These are phyloP conservation scores for Macaria notata DNA, from an alignment of 2,888 invertebrate genomes.

Conservation along the genomic window DNA sequence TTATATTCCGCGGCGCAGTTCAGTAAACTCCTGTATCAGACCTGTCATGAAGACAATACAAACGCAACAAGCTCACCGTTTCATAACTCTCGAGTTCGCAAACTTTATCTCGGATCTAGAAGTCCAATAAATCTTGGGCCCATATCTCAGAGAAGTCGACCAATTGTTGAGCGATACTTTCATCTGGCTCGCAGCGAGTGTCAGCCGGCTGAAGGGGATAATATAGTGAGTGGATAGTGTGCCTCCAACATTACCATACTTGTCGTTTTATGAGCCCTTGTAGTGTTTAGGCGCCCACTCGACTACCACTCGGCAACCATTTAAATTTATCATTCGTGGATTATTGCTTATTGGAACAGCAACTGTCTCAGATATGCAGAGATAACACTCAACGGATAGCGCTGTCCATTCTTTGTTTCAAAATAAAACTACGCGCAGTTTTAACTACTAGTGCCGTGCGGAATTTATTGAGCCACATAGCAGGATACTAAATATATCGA, in stretches of 20 bases:
- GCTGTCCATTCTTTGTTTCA: conserved; percentile 23
- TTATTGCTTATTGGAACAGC: conserved; percentile 75
- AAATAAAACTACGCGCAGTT: conserved; percentile 16
- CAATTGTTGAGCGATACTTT: conserved; percentile 38
- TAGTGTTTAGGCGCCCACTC: conserved; percentile 80
- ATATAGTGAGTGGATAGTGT: conserved; percentile 59
- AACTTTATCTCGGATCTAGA: conserved; percentile 29
- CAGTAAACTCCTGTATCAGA: conserved; percentile 13
- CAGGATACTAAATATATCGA: no score
- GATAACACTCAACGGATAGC: conserved; percentile 48
- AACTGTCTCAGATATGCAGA: conserved; percentile 61
- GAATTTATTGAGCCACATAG: conserved; percentile 5
- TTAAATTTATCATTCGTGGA: conserved; percentile 75
- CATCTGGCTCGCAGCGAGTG: conserved; percentile 54
- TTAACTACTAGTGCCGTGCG: conserved; percentile 15
- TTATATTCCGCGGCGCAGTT: not conserved
- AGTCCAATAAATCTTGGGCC: conserved; percentile 22
- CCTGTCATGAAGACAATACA: conserved; percentile 23
- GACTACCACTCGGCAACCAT: conserved; percentile 58
- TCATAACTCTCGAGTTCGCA: conserved; percentile 34
- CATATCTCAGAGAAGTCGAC: conserved; percentile 23
- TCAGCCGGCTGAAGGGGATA: conserved; percentile 54
- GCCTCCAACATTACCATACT: conserved; percentile 73
- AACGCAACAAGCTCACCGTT: conserved; percentile 23
- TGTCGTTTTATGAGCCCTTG: conserved; percentile 74